These are phyloP conservation scores for Nyctalus aviator DNA, from an alignment of 2,797 vertebrate species.

Conservation along the genomic window DNA sequence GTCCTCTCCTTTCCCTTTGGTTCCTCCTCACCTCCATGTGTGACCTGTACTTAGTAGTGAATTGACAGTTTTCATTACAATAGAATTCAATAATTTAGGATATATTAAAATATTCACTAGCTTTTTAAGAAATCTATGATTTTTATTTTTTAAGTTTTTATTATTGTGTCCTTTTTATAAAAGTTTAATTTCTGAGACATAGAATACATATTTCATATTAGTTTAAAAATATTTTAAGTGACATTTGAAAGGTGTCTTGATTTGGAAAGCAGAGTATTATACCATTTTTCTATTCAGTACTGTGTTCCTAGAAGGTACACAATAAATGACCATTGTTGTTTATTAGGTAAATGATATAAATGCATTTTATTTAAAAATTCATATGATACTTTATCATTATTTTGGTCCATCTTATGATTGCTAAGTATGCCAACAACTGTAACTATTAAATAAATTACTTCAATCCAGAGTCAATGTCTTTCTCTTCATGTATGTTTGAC, in stretches of 20 bases:
- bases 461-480: not conserved
- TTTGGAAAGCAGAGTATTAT: constrained; percentile 31
- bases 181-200: not conserved
- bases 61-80: not conserved
- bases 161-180: constrained; percentile 17
- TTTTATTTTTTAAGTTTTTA: constrained; percentile 53
- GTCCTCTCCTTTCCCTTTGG: not conserved
- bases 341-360: not conserved
- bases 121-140: constrained; percentile 5
- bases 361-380: constrained; percentile 31
- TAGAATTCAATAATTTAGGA: not conserved
- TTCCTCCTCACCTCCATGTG: not conserved
- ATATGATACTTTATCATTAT: not conserved
- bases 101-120: not conserved
- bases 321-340: constrained; percentile 10
- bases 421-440: not conserved
- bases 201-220: not conserved
- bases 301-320: not conserved
- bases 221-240: constrained; percentile 46
- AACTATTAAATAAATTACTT: not conserved
- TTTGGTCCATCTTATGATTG: not conserved
- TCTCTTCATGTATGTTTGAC: constrained; percentile 14
- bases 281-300: not conserved
- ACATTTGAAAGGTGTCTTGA: not conserved
- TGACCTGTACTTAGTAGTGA: not conserved